Percentiles rank a stretch among this genome's conserved stretches.
Conservation (phyloP, 2,888 invertebrate species). For the Eugnorisma glareosa region DNA sequence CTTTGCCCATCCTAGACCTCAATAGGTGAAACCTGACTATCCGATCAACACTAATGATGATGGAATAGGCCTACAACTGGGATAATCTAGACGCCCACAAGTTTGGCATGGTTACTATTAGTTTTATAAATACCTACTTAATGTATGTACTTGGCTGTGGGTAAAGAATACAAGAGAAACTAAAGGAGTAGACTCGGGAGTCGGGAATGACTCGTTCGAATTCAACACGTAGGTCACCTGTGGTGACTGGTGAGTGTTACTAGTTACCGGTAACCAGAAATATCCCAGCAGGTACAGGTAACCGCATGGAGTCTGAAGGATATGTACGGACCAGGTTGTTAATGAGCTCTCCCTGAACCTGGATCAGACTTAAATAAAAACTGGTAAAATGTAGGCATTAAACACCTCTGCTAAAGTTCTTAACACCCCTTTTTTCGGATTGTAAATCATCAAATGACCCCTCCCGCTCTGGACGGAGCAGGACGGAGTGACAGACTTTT, state of each 20-base stretch:
- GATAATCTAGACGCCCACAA: constrained; percentile 64
- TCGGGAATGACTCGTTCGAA: not conserved
- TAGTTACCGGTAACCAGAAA: not conserved
- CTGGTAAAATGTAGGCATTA: too few species aligned
- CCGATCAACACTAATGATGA: constrained; percentile 77
- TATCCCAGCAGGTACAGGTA: not conserved
- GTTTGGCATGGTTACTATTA: constrained; percentile 6
- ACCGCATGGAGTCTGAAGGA: not conserved
- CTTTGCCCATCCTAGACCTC: constrained; percentile 70
- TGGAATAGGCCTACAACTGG: constrained; percentile 67
- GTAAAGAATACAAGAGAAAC: not conserved
- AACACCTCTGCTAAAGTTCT: not conserved
- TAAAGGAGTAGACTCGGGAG: not conserved
- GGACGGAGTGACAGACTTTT: too few species aligned
- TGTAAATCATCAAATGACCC: too few species aligned
- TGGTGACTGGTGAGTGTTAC: not conserved
- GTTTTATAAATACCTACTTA: constrained; percentile 6
- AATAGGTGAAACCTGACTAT: constrained; percentile 66
- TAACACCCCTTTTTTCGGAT: too few species aligned
- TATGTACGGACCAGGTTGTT: not conserved
- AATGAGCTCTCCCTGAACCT: not conserved
- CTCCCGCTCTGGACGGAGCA: too few species aligned
- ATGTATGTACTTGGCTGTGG: not conserved
- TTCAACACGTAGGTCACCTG: not conserved
- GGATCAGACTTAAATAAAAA: not conserved